Evolutionary conservation across 2,797 vertebrate species (phyloP), one percentile per base, ranked within the genome.

Genomic region (Melanotaenia nigrans): DNA sequence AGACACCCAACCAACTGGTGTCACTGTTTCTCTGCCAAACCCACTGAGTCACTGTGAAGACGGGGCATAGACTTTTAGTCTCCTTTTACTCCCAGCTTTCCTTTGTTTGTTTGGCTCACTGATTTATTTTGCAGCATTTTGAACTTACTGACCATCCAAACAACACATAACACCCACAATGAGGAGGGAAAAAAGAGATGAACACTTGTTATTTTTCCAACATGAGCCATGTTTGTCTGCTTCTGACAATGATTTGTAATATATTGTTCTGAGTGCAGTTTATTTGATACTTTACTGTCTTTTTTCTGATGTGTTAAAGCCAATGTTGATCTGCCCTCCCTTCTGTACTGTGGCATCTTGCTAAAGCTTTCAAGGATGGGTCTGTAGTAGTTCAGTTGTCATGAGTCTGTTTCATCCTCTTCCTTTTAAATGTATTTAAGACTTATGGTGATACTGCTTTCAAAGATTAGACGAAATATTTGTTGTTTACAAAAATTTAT

Each of bases 401-500:
- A 47, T 71, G 38, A 38, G 49, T 47, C 3, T 4, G 38, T 65
- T 68, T 71, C 35, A 20, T 67, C 64, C 49, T 61, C 58, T 30
- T 30, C 28, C 28, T 30, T 30, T 61, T 40, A 67, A 35, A 73
- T 65, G 56, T 73, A 61, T 63, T 77, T 66, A 58, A 56, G 58
- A 79, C 42, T 82, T 68, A 70, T 73, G 47, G 56, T 81, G 73
- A 75, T 76, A 88, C 55, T 65, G 42, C 75, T 87, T 90, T 92
- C 95, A 98, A 98, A 96, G 95, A 98, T 95, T 96, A 96, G 96
- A 97, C 96, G 64, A 94, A 96, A 78, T 93, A 93, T 82, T 95
- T 94, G 93, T 98, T 98, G 96, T 96, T 97, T 98, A 98, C 95
- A 98, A 99, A 99, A 99, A 96, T 99, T 97, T 98, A 99, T 99